Evolutionary conservation across 2,797 vertebrate species (phyloP).

Genomic region (Astyanax mexicanus): DNA sequence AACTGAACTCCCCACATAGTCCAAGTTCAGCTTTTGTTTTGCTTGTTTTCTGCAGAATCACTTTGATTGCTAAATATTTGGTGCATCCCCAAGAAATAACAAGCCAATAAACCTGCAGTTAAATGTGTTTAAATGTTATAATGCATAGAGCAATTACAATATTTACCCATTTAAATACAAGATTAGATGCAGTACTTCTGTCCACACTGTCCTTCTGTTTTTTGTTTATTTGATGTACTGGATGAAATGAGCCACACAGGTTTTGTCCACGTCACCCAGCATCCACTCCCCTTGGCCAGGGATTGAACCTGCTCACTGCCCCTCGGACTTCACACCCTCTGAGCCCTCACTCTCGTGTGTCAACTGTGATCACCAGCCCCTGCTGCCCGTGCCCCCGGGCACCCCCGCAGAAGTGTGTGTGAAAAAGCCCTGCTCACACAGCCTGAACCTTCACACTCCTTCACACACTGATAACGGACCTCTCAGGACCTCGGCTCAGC

Average conservation of each 20-base stretch:
- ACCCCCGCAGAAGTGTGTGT: neutral
- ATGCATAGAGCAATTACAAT: too few relatives aligned
- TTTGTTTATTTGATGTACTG: neutral
- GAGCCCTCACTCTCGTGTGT: slow-evolving; percentile 24
- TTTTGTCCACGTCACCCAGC: neutral
- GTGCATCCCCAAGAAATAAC: too few relatives aligned
- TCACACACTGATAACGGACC: neutral
- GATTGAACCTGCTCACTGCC: neutral
- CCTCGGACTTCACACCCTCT: slow-evolving; percentile 33
- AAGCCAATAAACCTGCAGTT: too few relatives aligned
- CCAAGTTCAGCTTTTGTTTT: too few relatives aligned
- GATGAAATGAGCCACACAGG: neutral
- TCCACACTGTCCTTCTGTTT: neutral
- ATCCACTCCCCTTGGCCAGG: neutral
- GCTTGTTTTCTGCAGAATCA: too few relatives aligned
- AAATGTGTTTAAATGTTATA: too few relatives aligned
- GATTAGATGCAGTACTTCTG: neutral
- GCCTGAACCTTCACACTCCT: neutral
- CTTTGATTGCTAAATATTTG: too few relatives aligned
- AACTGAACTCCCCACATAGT: too few relatives aligned
- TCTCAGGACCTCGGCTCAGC: too few relatives aligned
- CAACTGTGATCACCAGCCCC: slow-evolving; percentile 2
- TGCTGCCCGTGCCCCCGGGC: neutral
- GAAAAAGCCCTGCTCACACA: neutral
- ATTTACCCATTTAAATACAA: too few relatives aligned